Evolutionary conservation across 2,113 vertebrate species (phyloP), one percentile per base, ranked within the genome.

Genomic region (Onychorhynchus coronatus): DNA sequence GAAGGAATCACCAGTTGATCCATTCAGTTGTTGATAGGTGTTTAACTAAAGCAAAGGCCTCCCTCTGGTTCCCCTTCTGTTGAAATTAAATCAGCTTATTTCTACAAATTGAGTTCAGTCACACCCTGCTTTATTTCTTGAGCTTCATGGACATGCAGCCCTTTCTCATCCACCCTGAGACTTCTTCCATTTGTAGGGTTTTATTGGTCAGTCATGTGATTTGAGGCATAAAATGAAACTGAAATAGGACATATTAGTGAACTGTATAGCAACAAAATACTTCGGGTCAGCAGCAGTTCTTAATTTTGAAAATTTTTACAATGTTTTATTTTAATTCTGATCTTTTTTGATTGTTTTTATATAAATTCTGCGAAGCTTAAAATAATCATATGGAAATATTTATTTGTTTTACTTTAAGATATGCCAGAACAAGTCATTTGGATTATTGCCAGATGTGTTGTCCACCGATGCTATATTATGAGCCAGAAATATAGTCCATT

Each of bases 111-210:
- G 5, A 47, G 5, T 15, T 58, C 30, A 42, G 52, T 72, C 37
- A n/a, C 0, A 6, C 3, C 12, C 20, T 58, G 9, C 1, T 3
- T 41, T 81, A 63, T 47, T 59, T 10, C 39, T 53, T 63, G 21
- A 73, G 17, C 33, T 71, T 67, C 24, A 44, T 25, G 9, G 27
- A 11, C 18, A n/a, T 30, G 2, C 4, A 0, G 0, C 12, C 20
- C 17, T 75, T 71, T 83, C 20, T n/a, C 10, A 44, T 49, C 7
- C 25, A 5, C 8, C 42, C 12, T 31, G 6, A 71, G 37, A 14
- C 28, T 66, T 61, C 30, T 55, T 68, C 12, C 18, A 24, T 70
- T 58, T 28, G 8, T 17, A 22, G 9, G 3, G 12, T 37, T 92
- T 56, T 71, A 39, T 28, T 79, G 8, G 11, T 75, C 56, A 71